Base-by-base conservation (phyloP, 2,113 vertebrate genomes). In the Gracilinanus agilis region DNA sequence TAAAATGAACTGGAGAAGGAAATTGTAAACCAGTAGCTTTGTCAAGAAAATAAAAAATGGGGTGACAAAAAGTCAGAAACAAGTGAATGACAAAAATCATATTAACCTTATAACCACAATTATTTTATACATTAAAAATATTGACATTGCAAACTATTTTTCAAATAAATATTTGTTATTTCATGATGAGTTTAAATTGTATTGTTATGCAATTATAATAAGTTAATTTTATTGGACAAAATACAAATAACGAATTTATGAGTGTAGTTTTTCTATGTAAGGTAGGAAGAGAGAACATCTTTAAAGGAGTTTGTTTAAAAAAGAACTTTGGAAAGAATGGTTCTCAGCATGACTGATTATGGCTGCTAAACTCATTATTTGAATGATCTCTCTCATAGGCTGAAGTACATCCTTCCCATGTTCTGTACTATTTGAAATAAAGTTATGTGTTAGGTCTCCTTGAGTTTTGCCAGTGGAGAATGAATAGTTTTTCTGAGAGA, bases 401-500 rank as follows among this genome's bases (percentile, higher is more conserved):
- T 44, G 54, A 19, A 1, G 44, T 0, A 2, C 44, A 1, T 90
- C 91, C 25, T 12, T 12, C 44, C 9, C 54, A 92, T 11, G n/a
- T 5, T 2, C 55, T 34, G 25, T 0, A 29, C 58, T 55, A 58
- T 49, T 75, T 58, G 49, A 93, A 75, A 88, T 29, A 88, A 90
- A 95, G 24, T 54, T 92, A 6, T 53, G 24, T 88, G 75, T 25
- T 1, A 54, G 13, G 90, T 96, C 55, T 54, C 44, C 89, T 61
- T 92, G 34, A 0, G 92, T 95, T 56, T 83, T 95, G 67, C 3
- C 93, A 94, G 55, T 19, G 94, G 44, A n/a, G 97, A 96, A 93
- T n/a, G 91, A 92, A 75, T n/a, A 91, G 11, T 49, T 83, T 92
- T 97, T 96, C 88, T 75, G 91, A 96, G 94, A 27, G 16, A 97